These are phyloP conservation scores for Heliothis subflexa DNA, from an alignment of 1,140 invertebrate genomes.

Conservation along the genomic window DNA sequence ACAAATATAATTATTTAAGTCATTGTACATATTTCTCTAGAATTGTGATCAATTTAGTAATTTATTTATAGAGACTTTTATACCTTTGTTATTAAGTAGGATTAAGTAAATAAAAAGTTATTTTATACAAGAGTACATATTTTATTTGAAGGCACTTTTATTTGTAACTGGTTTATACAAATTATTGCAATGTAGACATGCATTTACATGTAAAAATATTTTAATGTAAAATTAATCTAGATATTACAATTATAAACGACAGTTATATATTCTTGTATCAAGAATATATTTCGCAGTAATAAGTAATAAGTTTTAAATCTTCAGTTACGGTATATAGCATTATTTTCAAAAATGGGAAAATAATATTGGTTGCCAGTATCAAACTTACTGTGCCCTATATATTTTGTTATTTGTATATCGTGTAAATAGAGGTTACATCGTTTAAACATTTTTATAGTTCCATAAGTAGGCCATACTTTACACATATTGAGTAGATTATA, in stretches of 20 bases:
- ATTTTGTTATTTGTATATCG: too few species aligned
- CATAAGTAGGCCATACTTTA: too few species aligned
- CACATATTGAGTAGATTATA: too few species aligned
- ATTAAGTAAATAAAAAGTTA: slow-evolving; percentile 48
- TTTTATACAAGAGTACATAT: slow-evolving; percentile 44
- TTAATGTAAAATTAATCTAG: not conserved
- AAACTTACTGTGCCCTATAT: too few species aligned
- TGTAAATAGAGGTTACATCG: too few species aligned
- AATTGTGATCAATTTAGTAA: slow-evolving; percentile 62
- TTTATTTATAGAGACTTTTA: slow-evolving; percentile 61
- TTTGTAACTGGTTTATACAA: slow-evolving; percentile 22
- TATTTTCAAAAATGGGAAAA: too few species aligned
- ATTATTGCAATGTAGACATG: not conserved
- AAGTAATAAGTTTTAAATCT: too few species aligned
- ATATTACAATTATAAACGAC: not conserved
- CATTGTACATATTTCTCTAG: slow-evolving; percentile 53
- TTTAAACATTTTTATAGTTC: too few species aligned
- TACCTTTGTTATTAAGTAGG: slow-evolving; percentile 55
- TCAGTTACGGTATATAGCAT: too few species aligned
- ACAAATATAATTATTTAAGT: slow-evolving; percentile 47
- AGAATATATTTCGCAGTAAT: too few species aligned
- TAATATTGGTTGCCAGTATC: too few species aligned
- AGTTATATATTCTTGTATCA: too few species aligned
- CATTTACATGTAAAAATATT: not conserved
- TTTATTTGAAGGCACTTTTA: slow-evolving; percentile 48